These are phyloP conservation scores for Papio anubis DNA, from an alignment of 2,113 vertebrate species.

Conservation along the genomic window DNA sequence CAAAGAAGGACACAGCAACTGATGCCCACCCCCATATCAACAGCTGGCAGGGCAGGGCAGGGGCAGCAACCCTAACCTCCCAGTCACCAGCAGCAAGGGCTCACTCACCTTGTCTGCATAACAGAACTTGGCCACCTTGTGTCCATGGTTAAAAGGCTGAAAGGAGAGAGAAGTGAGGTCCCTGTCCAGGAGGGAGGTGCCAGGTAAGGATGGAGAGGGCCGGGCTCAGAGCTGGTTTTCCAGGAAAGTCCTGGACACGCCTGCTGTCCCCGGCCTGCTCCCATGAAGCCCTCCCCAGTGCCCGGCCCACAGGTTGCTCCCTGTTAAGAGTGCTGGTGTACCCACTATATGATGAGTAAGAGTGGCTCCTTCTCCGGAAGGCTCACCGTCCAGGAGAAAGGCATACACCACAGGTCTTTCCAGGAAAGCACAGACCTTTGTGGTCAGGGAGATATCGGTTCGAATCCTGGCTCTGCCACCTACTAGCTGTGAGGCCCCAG, in stretches of 20 bases:
- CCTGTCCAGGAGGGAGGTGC: neutral
- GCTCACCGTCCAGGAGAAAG: neutral
- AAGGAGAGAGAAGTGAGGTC: neutral
- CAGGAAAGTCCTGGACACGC: neutral
- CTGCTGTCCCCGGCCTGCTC: fast-evolving
- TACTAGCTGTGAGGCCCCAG: neutral
- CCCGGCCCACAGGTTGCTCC: neutral
- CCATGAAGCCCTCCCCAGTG: neutral
- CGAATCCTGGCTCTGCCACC: neutral
- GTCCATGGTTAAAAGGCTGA: slow-evolving; percentile 94
- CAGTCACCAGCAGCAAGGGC: neutral
- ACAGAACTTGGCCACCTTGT: slow-evolving; percentile 96
- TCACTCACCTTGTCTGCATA: slow-evolving; percentile 95
- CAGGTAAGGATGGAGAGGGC: fast-evolving
- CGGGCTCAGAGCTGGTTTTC: neutral
- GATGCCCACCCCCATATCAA: fast-evolving
- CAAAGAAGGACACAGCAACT: fast-evolving
- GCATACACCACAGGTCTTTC: neutral
- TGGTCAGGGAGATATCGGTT: neutral
- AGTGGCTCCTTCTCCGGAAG: neutral
- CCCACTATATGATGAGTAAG: fast-evolving
- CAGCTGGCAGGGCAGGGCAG: neutral
- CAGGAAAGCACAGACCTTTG: neutral
- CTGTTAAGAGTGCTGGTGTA: too few species aligned
- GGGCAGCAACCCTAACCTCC: neutral